These are phyloP conservation scores for Poecilia wingei DNA, from an alignment of 2,797 vertebrate genomes.

Conservation along the genomic window DNA sequence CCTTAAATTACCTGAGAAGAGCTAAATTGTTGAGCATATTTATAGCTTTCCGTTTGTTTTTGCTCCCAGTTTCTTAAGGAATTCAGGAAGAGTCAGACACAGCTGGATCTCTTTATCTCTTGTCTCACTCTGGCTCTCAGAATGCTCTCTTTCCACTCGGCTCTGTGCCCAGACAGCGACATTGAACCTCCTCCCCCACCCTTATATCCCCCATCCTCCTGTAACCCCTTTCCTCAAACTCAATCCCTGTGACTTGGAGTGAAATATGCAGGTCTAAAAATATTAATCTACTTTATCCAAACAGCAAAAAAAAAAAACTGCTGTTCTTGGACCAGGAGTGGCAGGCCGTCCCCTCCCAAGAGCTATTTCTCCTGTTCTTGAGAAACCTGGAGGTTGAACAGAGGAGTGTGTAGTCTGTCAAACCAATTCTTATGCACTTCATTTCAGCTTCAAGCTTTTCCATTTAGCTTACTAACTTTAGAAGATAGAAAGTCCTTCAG, in stretches of 20 bases:
- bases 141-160: slow-evolving; percentile 80
- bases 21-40: slow-evolving; percentile 30
- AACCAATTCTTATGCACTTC: slow-evolving; percentile 56
- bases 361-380: slow-evolving; percentile 58
- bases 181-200: neutral
- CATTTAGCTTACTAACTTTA: neutral
- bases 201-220: too few relatives aligned
- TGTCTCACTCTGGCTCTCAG: slow-evolving; percentile 55
- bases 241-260: slow-evolving; percentile 64
- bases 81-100: slow-evolving; percentile 64
- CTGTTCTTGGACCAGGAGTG: slow-evolving; percentile 74
- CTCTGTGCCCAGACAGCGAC: slow-evolving; percentile 76
- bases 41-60: slow-evolving; percentile 31
- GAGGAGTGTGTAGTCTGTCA: slow-evolving; percentile 58
- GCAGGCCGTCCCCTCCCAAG: slow-evolving; percentile 34
- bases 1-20: slow-evolving; percentile 46
- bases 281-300: slow-evolving; percentile 79
- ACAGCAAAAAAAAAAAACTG: slow-evolving; percentile 65
- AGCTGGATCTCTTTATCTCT: slow-evolving; percentile 65
- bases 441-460: slow-evolving; percentile 42
- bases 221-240: slow-evolving; percentile 13
- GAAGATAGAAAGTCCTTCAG: neutral
- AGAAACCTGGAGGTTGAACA: slow-evolving; percentile 55
- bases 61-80: slow-evolving; percentile 54
- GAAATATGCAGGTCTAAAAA: slow-evolving; percentile 84